Percentiles rank a stretch among this genome's conserved stretches.
These are phyloP conservation scores for Drosophila rhopaloa DNA, from an alignment of 1,140 invertebrate genomes.

Conservation along the genomic window DNA sequence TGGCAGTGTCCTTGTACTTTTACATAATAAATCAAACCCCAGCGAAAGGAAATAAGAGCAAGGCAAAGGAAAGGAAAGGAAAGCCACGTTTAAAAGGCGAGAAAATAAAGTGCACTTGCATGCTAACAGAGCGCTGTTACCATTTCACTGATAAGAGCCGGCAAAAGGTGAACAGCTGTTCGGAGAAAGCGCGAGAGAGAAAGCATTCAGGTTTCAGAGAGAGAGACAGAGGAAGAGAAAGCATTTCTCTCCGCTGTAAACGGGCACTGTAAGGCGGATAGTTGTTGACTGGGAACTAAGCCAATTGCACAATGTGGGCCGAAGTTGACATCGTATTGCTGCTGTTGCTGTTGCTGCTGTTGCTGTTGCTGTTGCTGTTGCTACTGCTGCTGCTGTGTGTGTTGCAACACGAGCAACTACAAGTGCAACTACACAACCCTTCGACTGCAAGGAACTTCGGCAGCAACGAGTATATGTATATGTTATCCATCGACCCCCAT, in stretches of 20 bases:
- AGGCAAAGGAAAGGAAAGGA: constrained; percentile 3
- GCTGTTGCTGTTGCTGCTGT: constrained; percentile 14
- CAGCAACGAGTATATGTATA: constrained; percentile 45
- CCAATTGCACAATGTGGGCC: constrained; percentile 69
- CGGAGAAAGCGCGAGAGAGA: constrained; percentile 5
- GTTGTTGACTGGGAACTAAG: constrained; percentile 70
- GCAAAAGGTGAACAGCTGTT: constrained; percentile 59
- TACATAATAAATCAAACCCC: constrained; percentile 73
- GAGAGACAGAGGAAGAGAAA: neutral
- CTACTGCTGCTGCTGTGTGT: constrained; percentile 33
- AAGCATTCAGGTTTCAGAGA: neutral
- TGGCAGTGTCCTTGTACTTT: constrained; percentile 75
- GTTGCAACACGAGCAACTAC: constrained; percentile 62
- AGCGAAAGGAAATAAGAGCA: constrained; percentile 28
- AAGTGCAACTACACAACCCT: constrained; percentile 76
- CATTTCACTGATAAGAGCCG: constrained; percentile 69
- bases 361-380: constrained; percentile 3
- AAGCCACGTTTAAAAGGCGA: neutral
- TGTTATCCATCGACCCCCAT: constrained; percentile 35
- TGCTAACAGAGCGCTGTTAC: constrained; percentile 49
- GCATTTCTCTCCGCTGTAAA: constrained; percentile 52
- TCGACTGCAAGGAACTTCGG: constrained; percentile 61
- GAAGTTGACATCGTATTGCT: constrained; percentile 43
- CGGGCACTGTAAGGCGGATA: constrained; percentile 72
- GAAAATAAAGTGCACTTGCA: constrained; percentile 28